Evolutionary conservation across 2,797 vertebrate genomes (phyloP).

Genomic region (Oophaga sylvatica): DNA sequence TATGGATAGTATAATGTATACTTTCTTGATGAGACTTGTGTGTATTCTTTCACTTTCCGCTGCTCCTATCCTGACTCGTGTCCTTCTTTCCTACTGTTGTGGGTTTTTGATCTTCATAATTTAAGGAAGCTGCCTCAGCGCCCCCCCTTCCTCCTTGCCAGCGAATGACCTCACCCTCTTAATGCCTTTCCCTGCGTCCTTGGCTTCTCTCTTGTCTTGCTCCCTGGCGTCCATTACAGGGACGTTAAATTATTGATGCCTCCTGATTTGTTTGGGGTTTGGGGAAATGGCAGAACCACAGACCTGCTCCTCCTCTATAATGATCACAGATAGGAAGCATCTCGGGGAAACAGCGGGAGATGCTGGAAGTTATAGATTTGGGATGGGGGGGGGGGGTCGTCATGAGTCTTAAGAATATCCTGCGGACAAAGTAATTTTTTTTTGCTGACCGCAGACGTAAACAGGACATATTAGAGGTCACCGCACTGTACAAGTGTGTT

Average conservation of each 20-base stretch:
- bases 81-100: background rate
- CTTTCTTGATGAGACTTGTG: background rate
- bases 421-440: conserved; percentile 53
- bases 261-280: conserved; percentile 74
- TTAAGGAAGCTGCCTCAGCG: background rate
- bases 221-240: conserved; percentile 74
- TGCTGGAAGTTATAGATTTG: conserved; percentile 41
- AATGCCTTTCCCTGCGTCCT: conserved; percentile 61
- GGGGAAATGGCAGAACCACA: conserved; percentile 74
- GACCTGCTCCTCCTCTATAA: conserved; percentile 52
- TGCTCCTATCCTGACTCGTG: background rate
- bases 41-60: background rate
- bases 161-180: conserved; percentile 60
- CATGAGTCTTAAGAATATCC: background rate
- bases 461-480: conserved; percentile 47
- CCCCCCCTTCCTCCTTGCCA: background rate
- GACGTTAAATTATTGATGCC: conserved; percentile 76
- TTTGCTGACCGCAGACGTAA: conserved; percentile 31
- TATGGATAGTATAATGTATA: background rate
- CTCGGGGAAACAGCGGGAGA: conserved; percentile 38
- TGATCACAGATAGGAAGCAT: conserved; percentile 58
- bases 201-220: conserved; percentile 56
- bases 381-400: background rate
- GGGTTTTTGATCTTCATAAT: background rate
- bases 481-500: background rate